phyloP scores from a whole-genome alignment of 2,888 invertebrate species.

The Polia nebulosa region DNA sequence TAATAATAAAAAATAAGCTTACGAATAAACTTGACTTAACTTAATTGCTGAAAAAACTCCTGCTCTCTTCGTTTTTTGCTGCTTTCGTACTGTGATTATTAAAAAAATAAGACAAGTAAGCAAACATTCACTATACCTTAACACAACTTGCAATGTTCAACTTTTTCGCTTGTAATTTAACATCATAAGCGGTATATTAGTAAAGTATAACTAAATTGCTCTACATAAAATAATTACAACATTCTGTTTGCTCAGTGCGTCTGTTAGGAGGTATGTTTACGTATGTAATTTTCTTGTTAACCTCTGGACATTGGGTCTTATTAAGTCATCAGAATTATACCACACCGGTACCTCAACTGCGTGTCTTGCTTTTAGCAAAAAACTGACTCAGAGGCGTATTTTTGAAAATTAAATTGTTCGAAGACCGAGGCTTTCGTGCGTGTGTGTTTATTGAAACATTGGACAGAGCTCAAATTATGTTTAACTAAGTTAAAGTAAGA shows the following conservation, averaged over 20 bases:
- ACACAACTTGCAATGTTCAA: slow-evolving; percentile 46
- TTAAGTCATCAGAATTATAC: slow-evolving; percentile 84
- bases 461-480: slow-evolving; percentile 12
- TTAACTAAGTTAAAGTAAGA: slow-evolving; percentile 9
- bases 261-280: slow-evolving; percentile 69
- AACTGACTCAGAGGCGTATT: slow-evolving; percentile 54
- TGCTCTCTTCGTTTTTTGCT: too few species aligned
- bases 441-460: slow-evolving; percentile 53
- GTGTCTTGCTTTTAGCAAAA: slow-evolving; percentile 65
- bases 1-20: too few species aligned
- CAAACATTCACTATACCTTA: slow-evolving; percentile 1
- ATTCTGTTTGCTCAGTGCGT: slow-evolving; percentile 75
- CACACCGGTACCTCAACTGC: slow-evolving; percentile 66
- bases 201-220: slow-evolving; percentile 73
- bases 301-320: slow-evolving; percentile 77
- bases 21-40: not conserved
- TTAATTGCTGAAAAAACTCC: not conserved
- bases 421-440: slow-evolving; percentile 24
- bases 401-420: slow-evolving; percentile 60
- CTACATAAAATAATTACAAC: slow-evolving; percentile 78
- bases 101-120: not conserved
- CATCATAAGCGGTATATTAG: slow-evolving; percentile 69
- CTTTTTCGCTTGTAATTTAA: slow-evolving; percentile 76
- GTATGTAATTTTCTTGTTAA: slow-evolving; percentile 81
- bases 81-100: not conserved